These are phyloP conservation scores for Netelia fuscicornis DNA, from an alignment of 2,888 invertebrate species.

Conservation along the genomic window DNA sequence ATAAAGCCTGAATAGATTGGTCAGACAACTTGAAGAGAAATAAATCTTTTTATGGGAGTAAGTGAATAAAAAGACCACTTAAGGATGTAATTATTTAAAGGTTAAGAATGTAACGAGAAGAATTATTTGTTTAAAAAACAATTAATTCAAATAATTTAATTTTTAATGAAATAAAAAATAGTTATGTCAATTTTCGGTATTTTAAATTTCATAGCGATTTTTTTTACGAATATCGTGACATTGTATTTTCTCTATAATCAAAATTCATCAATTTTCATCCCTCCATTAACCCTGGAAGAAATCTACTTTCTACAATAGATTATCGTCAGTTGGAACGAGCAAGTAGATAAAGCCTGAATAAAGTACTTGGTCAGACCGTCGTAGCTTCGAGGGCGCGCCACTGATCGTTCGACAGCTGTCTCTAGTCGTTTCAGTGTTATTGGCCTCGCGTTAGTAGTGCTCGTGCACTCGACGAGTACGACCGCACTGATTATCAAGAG, in stretches of 20 bases:
- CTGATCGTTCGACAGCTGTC: conserved; percentile 39
- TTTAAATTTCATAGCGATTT: not conserved
- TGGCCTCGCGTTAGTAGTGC: conserved; percentile 36
- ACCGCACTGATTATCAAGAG: not conserved
- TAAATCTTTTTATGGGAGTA: too few species aligned
- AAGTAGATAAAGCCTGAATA: not conserved
- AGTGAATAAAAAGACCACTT: too few species aligned
- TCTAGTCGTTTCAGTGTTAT: conserved; percentile 16
- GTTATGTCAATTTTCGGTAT: not conserved
- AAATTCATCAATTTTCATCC: not conserved
- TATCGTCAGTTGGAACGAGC: conserved; percentile 43
- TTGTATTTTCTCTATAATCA: not conserved
- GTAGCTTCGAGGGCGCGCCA: conserved; percentile 36
- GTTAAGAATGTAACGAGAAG: not conserved
- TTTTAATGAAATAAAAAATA: not conserved
- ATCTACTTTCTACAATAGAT: not conserved
- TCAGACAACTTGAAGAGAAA: too few species aligned
- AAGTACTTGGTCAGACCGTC: conserved; percentile 37
- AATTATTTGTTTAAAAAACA: not conserved
- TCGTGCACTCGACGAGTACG: conserved; percentile 1
- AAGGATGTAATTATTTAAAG: too few species aligned
- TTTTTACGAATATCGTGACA: not conserved
- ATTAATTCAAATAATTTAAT: not conserved
- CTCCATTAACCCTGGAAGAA: not conserved
- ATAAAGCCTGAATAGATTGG: too few species aligned